Percentiles rank a stretch among this genome's conserved stretches.
phyloP scores from a whole-genome alignment of 2,113 vertebrate species.

The Cebus imitator region DNA sequence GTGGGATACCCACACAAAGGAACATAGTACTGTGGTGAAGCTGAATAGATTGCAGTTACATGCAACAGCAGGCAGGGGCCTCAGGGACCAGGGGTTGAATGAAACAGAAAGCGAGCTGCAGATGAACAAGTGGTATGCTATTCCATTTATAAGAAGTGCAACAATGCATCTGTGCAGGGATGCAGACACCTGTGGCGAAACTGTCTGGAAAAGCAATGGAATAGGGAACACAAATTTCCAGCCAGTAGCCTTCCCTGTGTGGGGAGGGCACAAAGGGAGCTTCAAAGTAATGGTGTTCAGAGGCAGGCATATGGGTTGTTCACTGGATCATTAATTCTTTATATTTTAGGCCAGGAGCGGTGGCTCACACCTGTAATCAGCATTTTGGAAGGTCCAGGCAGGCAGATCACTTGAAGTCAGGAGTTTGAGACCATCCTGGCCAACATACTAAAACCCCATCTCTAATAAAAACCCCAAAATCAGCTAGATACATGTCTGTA shows the following conservation, averaged over 20 bases:
- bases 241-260: not conserved
- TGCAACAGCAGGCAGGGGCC: too few relatives aligned
- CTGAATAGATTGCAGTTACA: rapidly evolving
- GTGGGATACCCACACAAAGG: rapidly evolving
- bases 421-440: too few relatives aligned
- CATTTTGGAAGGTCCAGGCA: too few relatives aligned
- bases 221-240: not conserved
- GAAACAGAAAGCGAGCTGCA: not conserved
- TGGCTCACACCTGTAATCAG: too few relatives aligned
- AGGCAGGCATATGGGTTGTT: not conserved
- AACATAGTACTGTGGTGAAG: rapidly evolving
- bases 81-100: rapidly evolving
- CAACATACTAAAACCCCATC: too few relatives aligned
- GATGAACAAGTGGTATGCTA: rapidly evolving
- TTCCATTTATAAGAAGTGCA: not conserved
- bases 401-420: too few relatives aligned
- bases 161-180: not conserved
- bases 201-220: not conserved
- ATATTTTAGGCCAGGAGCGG: not conserved
- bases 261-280: not conserved
- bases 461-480: too few relatives aligned
- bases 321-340: not conserved
- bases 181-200: not conserved
- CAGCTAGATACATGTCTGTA: too few relatives aligned
- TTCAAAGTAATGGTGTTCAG: not conserved